Conservation (phyloP, 2,888 invertebrate species). For the Dynastes tityus region DNA sequence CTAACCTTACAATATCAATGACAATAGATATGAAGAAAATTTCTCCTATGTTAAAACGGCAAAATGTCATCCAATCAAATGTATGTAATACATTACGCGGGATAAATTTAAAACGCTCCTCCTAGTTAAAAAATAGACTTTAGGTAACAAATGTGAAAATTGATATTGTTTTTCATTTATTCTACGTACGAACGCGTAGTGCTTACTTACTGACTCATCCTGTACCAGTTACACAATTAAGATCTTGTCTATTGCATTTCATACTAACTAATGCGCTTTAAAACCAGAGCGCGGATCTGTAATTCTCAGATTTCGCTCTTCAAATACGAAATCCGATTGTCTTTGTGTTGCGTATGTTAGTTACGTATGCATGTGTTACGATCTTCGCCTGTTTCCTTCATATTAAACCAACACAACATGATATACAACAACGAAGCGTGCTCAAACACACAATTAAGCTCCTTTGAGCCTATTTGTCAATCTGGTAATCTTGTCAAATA, state of each 20-base stretch:
- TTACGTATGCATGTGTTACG: not conserved
- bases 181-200: no score
- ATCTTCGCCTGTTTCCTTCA: not conserved
- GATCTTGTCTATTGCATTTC: not conserved
- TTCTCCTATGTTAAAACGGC: no score
- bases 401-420: slow-evolving; percentile 14
- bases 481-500: slow-evolving; percentile 69
- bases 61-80: no score
- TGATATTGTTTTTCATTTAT: no score
- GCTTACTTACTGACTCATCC: not conserved
- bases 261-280: not conserved
- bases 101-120: no score
- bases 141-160: no score
- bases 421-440: slow-evolving; percentile 51
- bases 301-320: not conserved
- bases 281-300: no score
- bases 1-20: no score
- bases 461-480: slow-evolving; percentile 69
- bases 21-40: no score
- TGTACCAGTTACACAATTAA: not conserved
- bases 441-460: slow-evolving; percentile 67
- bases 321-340: not conserved
- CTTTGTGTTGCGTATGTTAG: not conserved
- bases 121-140: no score
- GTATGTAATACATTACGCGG: no score